Evolutionary conservation across 1,140 invertebrate species (phyloP), one percentile per base, ranked within the genome.

Genomic region (Goniozus legneri): DNA sequence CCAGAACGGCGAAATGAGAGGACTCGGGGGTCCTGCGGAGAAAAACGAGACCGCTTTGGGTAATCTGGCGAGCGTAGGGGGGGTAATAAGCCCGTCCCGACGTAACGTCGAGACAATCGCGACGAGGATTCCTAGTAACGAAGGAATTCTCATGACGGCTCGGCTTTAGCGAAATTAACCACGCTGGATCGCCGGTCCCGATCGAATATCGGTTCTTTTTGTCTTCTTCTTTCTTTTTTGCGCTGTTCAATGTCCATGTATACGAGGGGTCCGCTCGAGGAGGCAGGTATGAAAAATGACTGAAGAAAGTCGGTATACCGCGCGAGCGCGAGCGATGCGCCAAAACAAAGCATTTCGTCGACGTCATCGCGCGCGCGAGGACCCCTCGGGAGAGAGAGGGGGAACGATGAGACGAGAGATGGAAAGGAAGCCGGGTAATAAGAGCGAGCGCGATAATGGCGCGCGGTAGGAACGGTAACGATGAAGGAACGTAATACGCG

Each of bases 391-490:
- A 33, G 14, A 12, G 24, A 27, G 12, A 27, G 6, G 24, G 24
- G 24, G 36, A 38, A 32, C 7, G 33, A 20, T n/a, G n/a, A n/a
- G 24, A 4, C 24, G 24, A 27, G 24, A 27, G 24, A 27, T 10
- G 24, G 37, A 43, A 49, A 52, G 37, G 47, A 24, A 43, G 13
- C 19, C 12, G 32, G 46, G 44, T 57, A 58, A 58, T 58, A 57
- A 58, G 54, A 47, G 44, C 44, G 45, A 47, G 40, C 32, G 54
- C 52, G 52, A 56, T 58, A 60, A 56, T 56, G 47, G 53, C 16
- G 30, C 33, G 42, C 18, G 30, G 45, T 21, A 35, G 2, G 43
- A 50, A 42, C 21, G 36, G 39, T 20, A 34, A 19, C 18, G 38
- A 32, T 15, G 20, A 37, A 47, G 30, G 30, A 44, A 57, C 34